phyloP scores from a whole-genome alignment of 2,797 vertebrate species.

The Phoeniculus purpureus region DNA sequence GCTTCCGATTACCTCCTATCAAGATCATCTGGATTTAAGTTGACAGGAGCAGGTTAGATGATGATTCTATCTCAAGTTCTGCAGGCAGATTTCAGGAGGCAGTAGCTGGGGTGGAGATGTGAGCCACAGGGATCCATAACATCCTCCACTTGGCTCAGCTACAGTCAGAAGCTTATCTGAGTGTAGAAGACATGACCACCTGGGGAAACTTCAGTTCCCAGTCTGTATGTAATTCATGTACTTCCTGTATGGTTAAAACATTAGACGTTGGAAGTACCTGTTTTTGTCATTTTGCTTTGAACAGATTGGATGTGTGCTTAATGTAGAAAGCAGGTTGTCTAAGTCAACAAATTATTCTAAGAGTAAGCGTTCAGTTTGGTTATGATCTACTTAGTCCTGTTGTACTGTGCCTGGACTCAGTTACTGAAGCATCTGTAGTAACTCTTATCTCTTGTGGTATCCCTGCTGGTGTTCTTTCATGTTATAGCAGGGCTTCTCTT shows the following conservation, averaged over 20 bases:
- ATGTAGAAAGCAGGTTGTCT: slow-evolving; percentile 21
- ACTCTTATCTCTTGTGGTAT: slow-evolving; percentile 14
- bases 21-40: neutral
- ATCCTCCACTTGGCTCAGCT: fast-evolving
- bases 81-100: neutral
- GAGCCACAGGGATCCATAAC: neutral
- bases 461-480: neutral
- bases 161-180: neutral
- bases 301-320: neutral
- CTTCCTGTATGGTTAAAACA: neutral
- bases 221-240: neutral
- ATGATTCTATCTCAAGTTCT: neutral
- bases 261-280: neutral
- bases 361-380: slow-evolving; percentile 47
- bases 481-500: neutral
- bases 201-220: neutral
- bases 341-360: slow-evolving; percentile 11
- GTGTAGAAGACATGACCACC: neutral
- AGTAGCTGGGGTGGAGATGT: neutral
- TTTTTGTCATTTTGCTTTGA: neutral
- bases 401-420: neutral
- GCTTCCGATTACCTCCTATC: neutral
- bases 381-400: slow-evolving; percentile 26
- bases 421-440: neutral
- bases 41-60: neutral